phyloP scores from a whole-genome alignment of 2,888 invertebrate genomes.

The Sussaba pulchella region DNA sequence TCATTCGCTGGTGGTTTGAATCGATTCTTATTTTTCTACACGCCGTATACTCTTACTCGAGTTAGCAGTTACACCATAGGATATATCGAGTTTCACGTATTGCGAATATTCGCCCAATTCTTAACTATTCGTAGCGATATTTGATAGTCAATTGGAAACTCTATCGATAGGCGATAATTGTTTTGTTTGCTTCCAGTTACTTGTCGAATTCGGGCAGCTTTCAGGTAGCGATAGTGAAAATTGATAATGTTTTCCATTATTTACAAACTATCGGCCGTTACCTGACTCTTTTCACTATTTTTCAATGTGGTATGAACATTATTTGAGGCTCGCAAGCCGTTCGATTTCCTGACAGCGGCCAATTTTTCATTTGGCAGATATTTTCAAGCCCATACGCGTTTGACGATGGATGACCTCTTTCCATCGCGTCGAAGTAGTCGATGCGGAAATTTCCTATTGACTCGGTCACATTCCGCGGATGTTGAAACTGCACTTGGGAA shows the following conservation, averaged over 20 bases:
- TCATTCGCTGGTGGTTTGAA: slow-evolving; percentile 73
- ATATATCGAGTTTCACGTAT: slow-evolving; percentile 19
- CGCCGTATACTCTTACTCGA: slow-evolving; percentile 17
- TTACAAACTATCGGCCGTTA: too few species aligned
- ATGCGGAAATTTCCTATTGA: slow-evolving; percentile 56
- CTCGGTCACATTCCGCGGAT: slow-evolving; percentile 41
- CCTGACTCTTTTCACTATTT: too few species aligned
- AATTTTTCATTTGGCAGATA: slow-evolving; percentile 28
- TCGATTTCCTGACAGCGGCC: background rate
- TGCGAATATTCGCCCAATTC: slow-evolving; percentile 11
- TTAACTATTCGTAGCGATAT: background rate
- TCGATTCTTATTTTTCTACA: slow-evolving; percentile 63
- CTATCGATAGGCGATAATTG: slow-evolving; percentile 1
- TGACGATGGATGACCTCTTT: slow-evolving; percentile 51
- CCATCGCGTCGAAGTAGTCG: slow-evolving; percentile 36
- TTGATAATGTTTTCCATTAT: too few species aligned
- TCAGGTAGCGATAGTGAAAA: too few species aligned
- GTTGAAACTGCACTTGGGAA: slow-evolving; percentile 3
- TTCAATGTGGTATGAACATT: background rate
- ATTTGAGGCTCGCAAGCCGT: background rate
- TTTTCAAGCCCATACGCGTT: slow-evolving; percentile 8
- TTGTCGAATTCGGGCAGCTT: too few species aligned
- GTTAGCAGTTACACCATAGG: background rate
- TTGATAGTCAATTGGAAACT: background rate
- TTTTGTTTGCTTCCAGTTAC: background rate